Base-by-base conservation (phyloP, 2,113 vertebrate genomes). In the Corydoras sp. region DNA sequence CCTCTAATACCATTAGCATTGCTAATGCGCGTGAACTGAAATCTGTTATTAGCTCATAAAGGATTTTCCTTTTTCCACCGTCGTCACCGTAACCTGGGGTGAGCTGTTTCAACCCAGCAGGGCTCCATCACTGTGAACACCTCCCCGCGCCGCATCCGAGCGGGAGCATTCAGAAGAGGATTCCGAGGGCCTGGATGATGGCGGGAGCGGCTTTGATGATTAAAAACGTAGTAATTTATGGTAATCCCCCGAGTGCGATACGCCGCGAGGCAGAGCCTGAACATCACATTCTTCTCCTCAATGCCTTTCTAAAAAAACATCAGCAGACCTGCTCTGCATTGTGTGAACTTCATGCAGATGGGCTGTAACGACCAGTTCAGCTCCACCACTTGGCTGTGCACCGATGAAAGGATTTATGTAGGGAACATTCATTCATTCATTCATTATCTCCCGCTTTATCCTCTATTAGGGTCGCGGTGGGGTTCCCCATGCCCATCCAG, bases 21-120 rank as follows among this genome's bases (percentile, higher is more conserved):
- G 13, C 65, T 67, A 56, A 67, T 56, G 53, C 9, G 14, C 54
- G 24, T 58, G 31, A 58, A 58, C 65, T 58, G 15, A 68, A 56
- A 68, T n/a, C 11, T 54, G 51, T 35, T 67, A 68, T 68, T 68
- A 68, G 53, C 54, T 43, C 53, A 67, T 66, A 66, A 66, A 35
- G 51, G 11, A 1, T 12, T 49, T 51, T 29, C 15, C 62, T 18
- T 32, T 62, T 11, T 35, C n/a, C 35, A 14, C 15, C 18, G 12
- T 49, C 53, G 9, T 31, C 6, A 54, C 50, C 15, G 14, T 67
- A 55, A 24, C 51, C 51, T 55, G 54, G 48, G 54, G 54, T 68
- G 13, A 54, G 64, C 35, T 43, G 35, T 43, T 43, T 43, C 35
- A 18, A 31, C 64, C 12, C 50, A 8, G 64, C 49, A 11, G 49